Evolutionary conservation across 2,797 vertebrate genomes (phyloP).

Genomic region (Pseudochromis fuscus): DNA sequence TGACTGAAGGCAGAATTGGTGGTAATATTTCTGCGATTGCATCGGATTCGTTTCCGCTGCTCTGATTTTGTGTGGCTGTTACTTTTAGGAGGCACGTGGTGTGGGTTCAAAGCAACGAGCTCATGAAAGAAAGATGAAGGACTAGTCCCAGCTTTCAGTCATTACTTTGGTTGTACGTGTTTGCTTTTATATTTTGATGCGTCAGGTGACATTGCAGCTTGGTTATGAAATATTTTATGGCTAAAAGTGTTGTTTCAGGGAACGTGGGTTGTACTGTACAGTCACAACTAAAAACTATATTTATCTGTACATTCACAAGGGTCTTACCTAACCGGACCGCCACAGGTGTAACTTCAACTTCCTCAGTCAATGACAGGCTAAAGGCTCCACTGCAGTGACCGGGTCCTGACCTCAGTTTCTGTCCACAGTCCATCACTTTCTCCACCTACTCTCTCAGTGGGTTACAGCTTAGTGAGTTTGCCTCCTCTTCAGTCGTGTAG

Average conservation of each 20-base stretch:
- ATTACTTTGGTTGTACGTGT: constrained; percentile 5
- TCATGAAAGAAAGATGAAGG: constrained; percentile 65
- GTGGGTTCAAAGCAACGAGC: constrained; percentile 41
- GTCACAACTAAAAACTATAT: constrained; percentile 10
- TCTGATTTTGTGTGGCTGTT: constrained; percentile 10
- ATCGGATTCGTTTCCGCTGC: constrained; percentile 4
- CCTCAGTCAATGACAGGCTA: constrained; percentile 28
- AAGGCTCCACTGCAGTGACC: constrained; percentile 41
- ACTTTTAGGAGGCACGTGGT: constrained; percentile 36
- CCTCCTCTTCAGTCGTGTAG: constrained; percentile 42
- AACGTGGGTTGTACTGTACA: constrained; percentile 27
- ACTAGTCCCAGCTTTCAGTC: constrained; percentile 34
- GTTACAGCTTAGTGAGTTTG: constrained; percentile 12
- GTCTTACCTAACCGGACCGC: constrained; percentile 62
- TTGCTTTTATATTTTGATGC: constrained; percentile 27
- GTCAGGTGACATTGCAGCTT: constrained; percentile 27
- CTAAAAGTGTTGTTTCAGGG: neutral
- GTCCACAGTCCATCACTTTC: constrained; percentile 48
- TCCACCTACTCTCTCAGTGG: constrained; percentile 22
- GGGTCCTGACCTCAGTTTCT: constrained; percentile 46
- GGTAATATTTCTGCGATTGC: neutral
- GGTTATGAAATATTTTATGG: constrained; percentile 17
- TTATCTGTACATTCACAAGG: constrained; percentile 20
- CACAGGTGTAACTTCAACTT: constrained; percentile 19
- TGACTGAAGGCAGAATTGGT: neutral